Conservation (phyloP, 2,797 vertebrate species). For the Rhinophrynus dorsalis region DNA sequence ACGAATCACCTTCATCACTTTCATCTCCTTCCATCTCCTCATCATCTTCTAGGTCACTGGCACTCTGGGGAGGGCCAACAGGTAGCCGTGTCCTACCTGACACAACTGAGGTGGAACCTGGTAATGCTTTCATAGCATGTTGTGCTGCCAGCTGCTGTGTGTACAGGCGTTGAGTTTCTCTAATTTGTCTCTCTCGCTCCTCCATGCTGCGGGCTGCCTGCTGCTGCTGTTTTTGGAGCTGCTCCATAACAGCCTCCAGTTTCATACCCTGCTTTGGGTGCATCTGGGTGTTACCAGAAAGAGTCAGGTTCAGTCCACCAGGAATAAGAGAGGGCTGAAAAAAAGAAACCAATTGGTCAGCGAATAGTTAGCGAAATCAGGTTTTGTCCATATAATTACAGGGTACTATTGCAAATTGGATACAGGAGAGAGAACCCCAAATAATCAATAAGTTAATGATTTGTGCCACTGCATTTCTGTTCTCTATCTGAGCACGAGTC, state of each 20-base stretch:
- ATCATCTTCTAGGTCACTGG: constrained; percentile 60
- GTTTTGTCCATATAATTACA: too few species aligned
- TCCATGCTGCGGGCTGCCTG: constrained; percentile 84
- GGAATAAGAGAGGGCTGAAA: constrained; percentile 61
- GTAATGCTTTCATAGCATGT: constrained; percentile 74
- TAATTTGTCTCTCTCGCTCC: constrained; percentile 75
- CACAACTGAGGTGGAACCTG: constrained; percentile 56
- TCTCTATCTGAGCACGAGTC: too few species aligned
- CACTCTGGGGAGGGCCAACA: constrained; percentile 38
- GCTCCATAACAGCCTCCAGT: constrained; percentile 87
- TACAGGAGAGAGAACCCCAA: too few species aligned
- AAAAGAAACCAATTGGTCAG: constrained; percentile 51
- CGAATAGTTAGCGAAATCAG: too few species aligned
- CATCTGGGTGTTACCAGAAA: constrained; percentile 58
- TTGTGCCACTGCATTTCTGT: too few species aligned
- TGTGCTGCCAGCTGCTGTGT: constrained; percentile 81
- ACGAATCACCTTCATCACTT: constrained; percentile 65
- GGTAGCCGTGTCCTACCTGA: constrained; percentile 64
- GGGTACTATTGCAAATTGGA: too few species aligned
- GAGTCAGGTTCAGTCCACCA: constrained; percentile 57
- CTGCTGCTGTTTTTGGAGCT: constrained; percentile 86
- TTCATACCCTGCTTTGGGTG: constrained; percentile 76
- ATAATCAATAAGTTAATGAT: too few species aligned
- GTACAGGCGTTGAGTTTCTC: constrained; percentile 83
- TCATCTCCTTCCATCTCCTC: constrained; percentile 55